These are phyloP conservation scores for Chaenocephalus aceratus DNA, from an alignment of 2,113 vertebrate genomes.

Conservation along the genomic window DNA sequence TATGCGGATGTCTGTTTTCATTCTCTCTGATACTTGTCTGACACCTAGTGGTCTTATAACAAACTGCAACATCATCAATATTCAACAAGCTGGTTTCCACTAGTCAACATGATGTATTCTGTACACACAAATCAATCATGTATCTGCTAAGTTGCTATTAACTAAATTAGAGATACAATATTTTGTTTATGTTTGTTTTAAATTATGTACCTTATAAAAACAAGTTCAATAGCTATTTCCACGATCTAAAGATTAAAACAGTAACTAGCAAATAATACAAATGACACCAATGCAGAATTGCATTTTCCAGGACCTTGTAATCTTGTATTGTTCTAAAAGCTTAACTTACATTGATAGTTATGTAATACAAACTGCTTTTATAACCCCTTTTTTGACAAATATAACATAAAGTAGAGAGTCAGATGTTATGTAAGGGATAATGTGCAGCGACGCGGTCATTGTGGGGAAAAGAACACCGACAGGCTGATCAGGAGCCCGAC, in stretches of 20 bases:
- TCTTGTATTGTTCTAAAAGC: not conserved
- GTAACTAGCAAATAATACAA: not conserved
- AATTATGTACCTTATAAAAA: too few species aligned
- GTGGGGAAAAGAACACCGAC: too few species aligned
- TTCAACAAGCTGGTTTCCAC: not conserved
- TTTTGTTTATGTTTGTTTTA: too few species aligned
- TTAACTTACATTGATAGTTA: not conserved
- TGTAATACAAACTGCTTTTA: not conserved
- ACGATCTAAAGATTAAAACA: not conserved
- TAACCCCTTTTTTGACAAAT: not conserved
- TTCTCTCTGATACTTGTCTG: conserved; percentile 25
- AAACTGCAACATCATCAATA: conserved; percentile 23
- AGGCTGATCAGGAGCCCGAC: too few species aligned
- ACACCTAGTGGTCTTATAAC: conserved; percentile 18
- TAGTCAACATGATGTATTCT: not conserved
- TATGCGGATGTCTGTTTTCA: not conserved
- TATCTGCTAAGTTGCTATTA: not conserved
- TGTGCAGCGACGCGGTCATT: too few species aligned
- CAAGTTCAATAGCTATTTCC: not conserved
- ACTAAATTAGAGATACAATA: not conserved
- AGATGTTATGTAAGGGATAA: too few species aligned
- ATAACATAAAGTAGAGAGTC: not conserved
- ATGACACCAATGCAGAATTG: not conserved
- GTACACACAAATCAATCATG: not conserved
- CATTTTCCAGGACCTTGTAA: not conserved